phyloP scores from a whole-genome alignment of 2,113 vertebrate species.

The Amphiprion ocellaris region DNA sequence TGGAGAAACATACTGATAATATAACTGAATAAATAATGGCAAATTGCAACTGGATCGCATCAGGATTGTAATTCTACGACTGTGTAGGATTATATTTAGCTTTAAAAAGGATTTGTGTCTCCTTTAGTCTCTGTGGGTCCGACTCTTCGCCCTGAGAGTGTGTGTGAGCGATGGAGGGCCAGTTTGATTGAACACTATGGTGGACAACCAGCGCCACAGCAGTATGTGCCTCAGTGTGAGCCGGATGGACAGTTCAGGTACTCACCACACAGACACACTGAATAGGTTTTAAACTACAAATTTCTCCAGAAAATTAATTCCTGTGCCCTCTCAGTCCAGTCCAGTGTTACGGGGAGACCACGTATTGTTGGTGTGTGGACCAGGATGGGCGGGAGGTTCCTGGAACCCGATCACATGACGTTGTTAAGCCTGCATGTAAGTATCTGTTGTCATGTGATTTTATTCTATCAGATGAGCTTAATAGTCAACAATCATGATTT shows the following conservation, averaged over 20 bases:
- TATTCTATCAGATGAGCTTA: no score
- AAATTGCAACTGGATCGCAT: neutral
- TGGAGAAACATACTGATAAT: neutral
- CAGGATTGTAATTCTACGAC: neutral
- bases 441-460: neutral
- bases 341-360: slow-evolving; percentile 95
- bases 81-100: neutral
- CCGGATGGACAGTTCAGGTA: slow-evolving; percentile 86
- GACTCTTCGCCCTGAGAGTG: slow-evolving; percentile 83
- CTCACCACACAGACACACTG: neutral
- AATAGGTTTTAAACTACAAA: no score
- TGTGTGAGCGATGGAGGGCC: slow-evolving; percentile 94
- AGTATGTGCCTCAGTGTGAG: slow-evolving; percentile 93
- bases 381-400: slow-evolving; percentile 90
- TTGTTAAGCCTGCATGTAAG: slow-evolving; percentile 91
- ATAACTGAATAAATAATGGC: slow-evolving; percentile 1
- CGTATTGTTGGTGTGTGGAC: slow-evolving; percentile 98
- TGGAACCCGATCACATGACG: slow-evolving; percentile 90
- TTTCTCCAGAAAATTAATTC: no score
- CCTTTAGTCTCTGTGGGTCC: slow-evolving; percentile 68
- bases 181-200: slow-evolving; percentile 92
- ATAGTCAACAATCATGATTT: no score
- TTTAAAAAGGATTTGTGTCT: neutral
- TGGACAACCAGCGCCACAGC: slow-evolving; percentile 85
- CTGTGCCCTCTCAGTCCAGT: slow-evolving; percentile 70